These are phyloP conservation scores for Cydia strobilella DNA, from an alignment of 1,140 invertebrate genomes.

Conservation along the genomic window DNA sequence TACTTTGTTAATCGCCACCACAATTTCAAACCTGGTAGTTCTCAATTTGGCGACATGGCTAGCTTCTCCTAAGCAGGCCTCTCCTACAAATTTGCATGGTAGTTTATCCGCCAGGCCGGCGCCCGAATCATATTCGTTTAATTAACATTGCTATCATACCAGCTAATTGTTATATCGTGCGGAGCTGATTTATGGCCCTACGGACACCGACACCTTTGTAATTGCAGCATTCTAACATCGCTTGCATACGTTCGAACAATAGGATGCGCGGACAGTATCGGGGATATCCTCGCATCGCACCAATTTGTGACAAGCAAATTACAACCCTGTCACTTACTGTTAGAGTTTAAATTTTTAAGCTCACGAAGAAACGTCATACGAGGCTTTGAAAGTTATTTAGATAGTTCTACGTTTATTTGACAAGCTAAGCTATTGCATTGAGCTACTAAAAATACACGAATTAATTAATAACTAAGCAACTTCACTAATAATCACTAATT, in stretches of 20 bases:
- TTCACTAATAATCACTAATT: background rate
- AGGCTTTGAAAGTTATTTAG: background rate
- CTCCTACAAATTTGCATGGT: conserved; percentile 25
- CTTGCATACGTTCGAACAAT: conserved; percentile 57
- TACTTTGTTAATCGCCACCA: no score
- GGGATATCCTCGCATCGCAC: background rate
- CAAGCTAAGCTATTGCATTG: background rate
- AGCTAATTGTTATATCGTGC: conserved; percentile 81
- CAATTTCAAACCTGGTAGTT: no score
- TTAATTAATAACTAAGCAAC: background rate
- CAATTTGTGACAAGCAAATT: conserved; percentile 36
- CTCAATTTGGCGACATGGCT: background rate
- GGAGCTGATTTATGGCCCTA: conserved; percentile 78
- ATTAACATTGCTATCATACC: conserved; percentile 81
- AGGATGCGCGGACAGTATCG: conserved; percentile 35
- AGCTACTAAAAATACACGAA: background rate
- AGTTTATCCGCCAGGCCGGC: conserved; percentile 47
- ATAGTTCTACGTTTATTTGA: background rate
- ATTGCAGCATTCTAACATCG: conserved; percentile 69
- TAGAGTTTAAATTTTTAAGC: conserved; percentile 34
- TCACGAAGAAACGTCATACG: background rate
- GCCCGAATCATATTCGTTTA: conserved; percentile 75
- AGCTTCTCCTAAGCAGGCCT: background rate
- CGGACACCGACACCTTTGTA: conserved; percentile 74
- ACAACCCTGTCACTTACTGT: background rate